These are phyloP conservation scores for Cryptus viduatorius DNA, from an alignment of 2,888 invertebrate genomes.

Conservation along the genomic window DNA sequence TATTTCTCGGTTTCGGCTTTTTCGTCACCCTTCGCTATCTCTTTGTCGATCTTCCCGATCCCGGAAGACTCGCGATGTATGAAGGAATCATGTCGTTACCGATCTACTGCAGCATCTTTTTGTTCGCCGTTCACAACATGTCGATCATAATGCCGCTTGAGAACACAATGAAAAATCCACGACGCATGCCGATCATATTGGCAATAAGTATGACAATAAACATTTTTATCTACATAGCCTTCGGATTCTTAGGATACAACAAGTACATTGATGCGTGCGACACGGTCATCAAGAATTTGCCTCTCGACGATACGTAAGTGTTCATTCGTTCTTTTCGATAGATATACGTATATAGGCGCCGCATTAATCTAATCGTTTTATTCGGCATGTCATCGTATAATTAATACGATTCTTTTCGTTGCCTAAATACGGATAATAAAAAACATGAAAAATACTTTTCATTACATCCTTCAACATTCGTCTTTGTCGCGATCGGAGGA, in stretches of 20 bases:
- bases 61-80: slow-evolving; percentile 68
- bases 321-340: neutral
- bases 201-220: slow-evolving; percentile 93
- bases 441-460: neutral
- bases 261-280: slow-evolving; percentile 91
- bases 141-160: slow-evolving; percentile 96
- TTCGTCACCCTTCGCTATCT: slow-evolving; percentile 93
- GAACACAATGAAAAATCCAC: slow-evolving; percentile 94
- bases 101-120: slow-evolving; percentile 89
- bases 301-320: slow-evolving; percentile 89
- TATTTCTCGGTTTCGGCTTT: slow-evolving; percentile 91
- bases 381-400: neutral
- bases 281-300: slow-evolving; percentile 94
- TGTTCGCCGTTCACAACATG: slow-evolving; percentile 98
- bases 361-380: slow-evolving; percentile 9
- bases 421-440: neutral
- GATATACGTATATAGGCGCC: no score
- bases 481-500: neutral
- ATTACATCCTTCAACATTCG: neutral
- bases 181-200: slow-evolving; percentile 92
- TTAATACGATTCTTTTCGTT: neutral
- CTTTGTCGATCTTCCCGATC: slow-evolving; percentile 87
- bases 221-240: slow-evolving; percentile 90
- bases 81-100: slow-evolving; percentile 81
- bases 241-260: slow-evolving; percentile 96